phyloP scores from a whole-genome alignment of 2,113 vertebrate species.

The Chaetodon auriga region DNA sequence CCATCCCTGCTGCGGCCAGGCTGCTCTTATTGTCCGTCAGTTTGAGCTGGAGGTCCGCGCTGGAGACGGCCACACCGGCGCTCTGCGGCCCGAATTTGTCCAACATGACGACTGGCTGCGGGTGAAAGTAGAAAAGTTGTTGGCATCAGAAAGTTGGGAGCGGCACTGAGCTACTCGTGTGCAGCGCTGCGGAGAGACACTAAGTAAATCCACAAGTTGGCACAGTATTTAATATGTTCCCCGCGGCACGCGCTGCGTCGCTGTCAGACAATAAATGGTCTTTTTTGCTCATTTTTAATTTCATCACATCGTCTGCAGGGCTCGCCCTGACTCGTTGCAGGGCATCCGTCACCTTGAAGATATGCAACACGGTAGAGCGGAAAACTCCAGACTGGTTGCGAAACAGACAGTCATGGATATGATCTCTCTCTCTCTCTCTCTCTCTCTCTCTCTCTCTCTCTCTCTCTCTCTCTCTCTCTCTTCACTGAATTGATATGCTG shows the following conservation, averaged over 20 bases:
- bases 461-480: background rate
- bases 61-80: slow-evolving; percentile 10
- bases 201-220: background rate
- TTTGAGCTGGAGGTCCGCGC: slow-evolving; percentile 69
- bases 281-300: slow-evolving; percentile 25
- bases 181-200: background rate
- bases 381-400: slow-evolving; percentile 38
- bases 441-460: background rate
- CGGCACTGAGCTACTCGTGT: background rate
- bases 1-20: slow-evolving; percentile 31
- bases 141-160: slow-evolving; percentile 34
- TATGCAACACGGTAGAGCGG: slow-evolving; percentile 12
- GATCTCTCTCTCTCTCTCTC: background rate
- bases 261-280: background rate
- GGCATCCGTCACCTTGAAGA: slow-evolving; percentile 43
- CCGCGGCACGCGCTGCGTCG: background rate
- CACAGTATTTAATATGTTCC: slow-evolving; percentile 12
- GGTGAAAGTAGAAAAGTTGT: background rate
- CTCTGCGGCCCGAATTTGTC: slow-evolving; percentile 57
- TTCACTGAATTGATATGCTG: background rate
- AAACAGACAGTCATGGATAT: slow-evolving; percentile 11
- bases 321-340: slow-evolving; percentile 46
- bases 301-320: slow-evolving; percentile 19
- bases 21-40: slow-evolving; percentile 53
- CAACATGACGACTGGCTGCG: slow-evolving; percentile 55